Percentiles rank a stretch among this genome's conserved stretches.
Conservation (phyloP, 2,113 vertebrate genomes). For the Talpa occidentalis region DNA sequence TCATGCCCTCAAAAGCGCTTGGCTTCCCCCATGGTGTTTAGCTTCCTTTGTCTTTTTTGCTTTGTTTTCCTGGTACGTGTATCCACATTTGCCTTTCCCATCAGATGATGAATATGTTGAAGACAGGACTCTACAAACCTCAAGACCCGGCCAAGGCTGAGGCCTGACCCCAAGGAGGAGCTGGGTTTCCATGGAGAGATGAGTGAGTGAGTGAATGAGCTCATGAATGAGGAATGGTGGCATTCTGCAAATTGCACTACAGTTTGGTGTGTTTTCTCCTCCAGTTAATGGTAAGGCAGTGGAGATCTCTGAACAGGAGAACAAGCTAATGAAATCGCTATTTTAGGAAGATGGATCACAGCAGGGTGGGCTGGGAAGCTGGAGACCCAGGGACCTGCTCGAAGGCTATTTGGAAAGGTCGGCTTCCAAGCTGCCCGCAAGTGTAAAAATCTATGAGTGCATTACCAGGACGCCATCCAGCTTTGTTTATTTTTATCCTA, state of each 20-base stretch:
- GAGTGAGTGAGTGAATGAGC: neutral
- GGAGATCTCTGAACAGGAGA: constrained; percentile 48
- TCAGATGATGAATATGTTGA: neutral
- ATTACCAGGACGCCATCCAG: constrained; percentile 48
- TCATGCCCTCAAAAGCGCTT: neutral
- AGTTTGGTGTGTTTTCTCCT: neutral
- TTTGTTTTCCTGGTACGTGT: neutral
- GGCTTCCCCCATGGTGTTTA: neutral
- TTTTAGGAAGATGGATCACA: constrained; percentile 69
- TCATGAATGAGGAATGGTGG: neutral
- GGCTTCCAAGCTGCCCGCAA: constrained; percentile 30
- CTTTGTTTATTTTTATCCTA: constrained; percentile 68
- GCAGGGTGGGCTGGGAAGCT: constrained; percentile 2
- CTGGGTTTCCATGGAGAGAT: neutral
- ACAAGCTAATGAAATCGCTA: constrained; percentile 58
- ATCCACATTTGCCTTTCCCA: neutral
- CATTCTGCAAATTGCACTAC: neutral
- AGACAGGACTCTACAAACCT: neutral
- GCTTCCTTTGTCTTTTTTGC: neutral
- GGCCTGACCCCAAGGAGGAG: neutral
- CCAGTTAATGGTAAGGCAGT: constrained; percentile 22
- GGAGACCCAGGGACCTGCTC: constrained; percentile 48
- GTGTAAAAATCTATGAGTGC: constrained; percentile 65
- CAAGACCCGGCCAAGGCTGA: no score
- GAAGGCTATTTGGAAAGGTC: constrained; percentile 67